A percentile compares a stretch with the other conserved stretches of the same genome.
Conservation (phyloP, 2,113 vertebrate genomes). For the Rousettus leschenaultii region DNA sequence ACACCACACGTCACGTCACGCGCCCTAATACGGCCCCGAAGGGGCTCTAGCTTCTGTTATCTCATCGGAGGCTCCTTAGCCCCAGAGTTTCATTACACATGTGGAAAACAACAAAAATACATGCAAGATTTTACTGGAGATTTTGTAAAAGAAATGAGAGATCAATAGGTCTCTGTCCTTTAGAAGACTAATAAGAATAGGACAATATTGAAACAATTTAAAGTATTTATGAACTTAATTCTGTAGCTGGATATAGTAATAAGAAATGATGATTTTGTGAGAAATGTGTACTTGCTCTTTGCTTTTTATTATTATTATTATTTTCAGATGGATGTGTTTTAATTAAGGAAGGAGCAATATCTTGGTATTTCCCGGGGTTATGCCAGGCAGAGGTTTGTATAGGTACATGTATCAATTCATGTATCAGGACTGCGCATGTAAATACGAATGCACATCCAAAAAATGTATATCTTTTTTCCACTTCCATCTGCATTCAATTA, state of each 20-base stretch:
- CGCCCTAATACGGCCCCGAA: background rate
- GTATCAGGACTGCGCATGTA: background rate
- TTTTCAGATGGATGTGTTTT: background rate
- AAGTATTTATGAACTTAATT: background rate
- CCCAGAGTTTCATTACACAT: background rate
- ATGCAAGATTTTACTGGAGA: background rate
- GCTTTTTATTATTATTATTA: background rate
- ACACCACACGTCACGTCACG: no score
- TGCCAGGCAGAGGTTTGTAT: background rate
- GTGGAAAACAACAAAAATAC: background rate
- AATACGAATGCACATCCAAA: background rate
- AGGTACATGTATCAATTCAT: background rate
- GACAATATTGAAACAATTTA: background rate
- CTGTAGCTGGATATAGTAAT: background rate
- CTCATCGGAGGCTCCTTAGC: background rate
- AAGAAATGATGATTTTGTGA: background rate
- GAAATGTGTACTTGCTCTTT: background rate
- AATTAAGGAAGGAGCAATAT: background rate
- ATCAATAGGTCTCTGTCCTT: background rate
- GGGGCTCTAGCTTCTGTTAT: background rate
- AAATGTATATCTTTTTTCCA: background rate
- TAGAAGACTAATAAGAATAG: background rate
- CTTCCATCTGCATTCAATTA: background rate
- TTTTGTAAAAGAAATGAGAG: background rate
- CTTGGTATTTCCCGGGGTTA: background rate